Evolutionary conservation across 2,888 invertebrate species (phyloP), one percentile per base, ranked within the genome.

Genomic region (Synergus umbraculus): DNA sequence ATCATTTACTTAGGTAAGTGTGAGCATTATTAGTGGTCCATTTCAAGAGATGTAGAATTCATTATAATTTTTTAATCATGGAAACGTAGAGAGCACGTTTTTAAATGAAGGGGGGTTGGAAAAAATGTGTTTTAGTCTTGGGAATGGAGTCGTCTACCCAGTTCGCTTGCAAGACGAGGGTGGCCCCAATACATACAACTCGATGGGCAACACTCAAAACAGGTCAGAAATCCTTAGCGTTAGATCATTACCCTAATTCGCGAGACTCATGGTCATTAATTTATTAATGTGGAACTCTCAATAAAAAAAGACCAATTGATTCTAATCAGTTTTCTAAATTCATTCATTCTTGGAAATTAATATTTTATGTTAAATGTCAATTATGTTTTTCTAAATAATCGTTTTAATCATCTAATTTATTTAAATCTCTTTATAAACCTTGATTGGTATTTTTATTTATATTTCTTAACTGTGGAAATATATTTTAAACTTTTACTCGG

Each of bases 91-190:
- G 54, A 73, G 73, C 54, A 83, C 73, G 76, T 77, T 67, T 84
- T 88, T 88, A 89, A 88, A 86, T 83, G 84, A 86, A 2, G 22
- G 86, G 86, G 88, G 88, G 85, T 87, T 89, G 87, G 88, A 88
- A 90, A 87, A 87, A 87, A 87, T 91, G 87, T 92, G 92, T 93
- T 93, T 92, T 95, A 97, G 97, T 96, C 94, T 96, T 94, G 97
- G 97, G 93, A 97, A 97, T 93, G 98, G 97, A 93, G 95, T 96
- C 93, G 95, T 94, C 93, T 98, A 94, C 94, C 96, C 96, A 89
- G 96, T 96, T 92, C 95, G 96, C 90, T 94, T 95, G 89, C 94
- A 93, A 90, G 94, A 94, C 91, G 96, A 96, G 92, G 94, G 94
- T 91, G 94, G 94, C 89, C 93, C 93, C 92, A 94, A 94, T 93